Evolutionary conservation across 2,888 invertebrate genomes (phyloP), one percentile per base, ranked within the genome.

Genomic region (Dryobota labecula): DNA sequence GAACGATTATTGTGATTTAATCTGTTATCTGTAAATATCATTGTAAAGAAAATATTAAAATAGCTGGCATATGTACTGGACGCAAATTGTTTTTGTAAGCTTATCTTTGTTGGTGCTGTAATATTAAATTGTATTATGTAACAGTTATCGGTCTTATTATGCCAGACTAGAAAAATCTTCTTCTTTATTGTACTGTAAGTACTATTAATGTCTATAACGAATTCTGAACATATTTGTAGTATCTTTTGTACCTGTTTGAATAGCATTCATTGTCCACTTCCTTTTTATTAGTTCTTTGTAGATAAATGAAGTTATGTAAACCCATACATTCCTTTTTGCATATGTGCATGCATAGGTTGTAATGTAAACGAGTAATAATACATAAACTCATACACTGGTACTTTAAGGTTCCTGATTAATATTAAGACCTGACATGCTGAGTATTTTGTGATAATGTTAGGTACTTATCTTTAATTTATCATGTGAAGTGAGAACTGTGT

Each of bases 371-470:
- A 71, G 73, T 78, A 84, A 82, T 81, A 77, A 63, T 78, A 76
- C 72, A 71, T 73, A 79, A 82, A 86, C 83, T 92, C 72, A 71
- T 73, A 79, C 82, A 86, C 83, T 92, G 89, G 88, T 90, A 88
- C 89, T 88, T 80, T 92, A 91, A 92, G 92, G 94, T 94, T 94
- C 94, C 94, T 95, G 90, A 88, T 89, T 89, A 88, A 83, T 84
- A 87, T 88, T 87, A 89, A 89, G 86, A 85, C 85, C 87, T 88
- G 85, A 87, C 86, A 87, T 88, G 85, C 85, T 84, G 86, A 89
- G 86, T 89, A 89, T 91, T 69, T 92, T 95, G 95, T 96, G 95
- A 96, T 95, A 95, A 94, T 89, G 85, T 91, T 93, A 94, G 92
- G 93, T 94, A 95, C 93, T 95, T 95, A 93, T 87, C 82, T 87